A percentile compares a stretch with the other conserved stretches of the same genome.
Conservation (phyloP, 2,888 invertebrate genomes). For the Unio delphinus region DNA sequence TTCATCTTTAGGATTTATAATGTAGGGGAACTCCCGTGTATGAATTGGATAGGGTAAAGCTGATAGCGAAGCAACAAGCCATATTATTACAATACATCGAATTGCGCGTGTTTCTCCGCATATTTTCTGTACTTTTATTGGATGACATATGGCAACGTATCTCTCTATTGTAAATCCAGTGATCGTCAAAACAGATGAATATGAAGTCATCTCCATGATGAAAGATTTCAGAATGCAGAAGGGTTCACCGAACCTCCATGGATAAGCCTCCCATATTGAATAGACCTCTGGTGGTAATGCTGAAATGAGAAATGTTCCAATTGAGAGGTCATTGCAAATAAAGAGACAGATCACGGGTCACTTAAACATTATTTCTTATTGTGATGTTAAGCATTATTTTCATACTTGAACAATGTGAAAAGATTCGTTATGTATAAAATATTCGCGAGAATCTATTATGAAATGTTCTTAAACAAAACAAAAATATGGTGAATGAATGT, state of each 20-base stretch:
- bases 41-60: constrained; percentile 74
- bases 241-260: constrained; percentile 71
- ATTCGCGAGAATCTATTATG: no score
- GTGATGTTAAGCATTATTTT: not conserved
- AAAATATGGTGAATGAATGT: not conserved
- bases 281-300: constrained; percentile 73
- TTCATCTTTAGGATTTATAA: constrained; percentile 34
- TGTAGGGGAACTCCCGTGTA: constrained; percentile 58
- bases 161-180: constrained; percentile 93
- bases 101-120: constrained; percentile 85
- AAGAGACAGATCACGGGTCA: no score
- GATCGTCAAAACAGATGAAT: constrained; percentile 92
- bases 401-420: not conserved
- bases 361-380: no score
- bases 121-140: constrained; percentile 86
- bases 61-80: constrained; percentile 82
- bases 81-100: constrained; percentile 73
- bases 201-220: constrained; percentile 79
- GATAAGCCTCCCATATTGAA: constrained; percentile 73
- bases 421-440: no score
- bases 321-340: no score
- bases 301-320: constrained; percentile 41
- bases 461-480: no score
- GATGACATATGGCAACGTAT: constrained; percentile 91
- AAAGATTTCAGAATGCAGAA: constrained; percentile 73